Conservation (phyloP, 2,113 vertebrate genomes). For the Nyctibius bracteatus region DNA sequence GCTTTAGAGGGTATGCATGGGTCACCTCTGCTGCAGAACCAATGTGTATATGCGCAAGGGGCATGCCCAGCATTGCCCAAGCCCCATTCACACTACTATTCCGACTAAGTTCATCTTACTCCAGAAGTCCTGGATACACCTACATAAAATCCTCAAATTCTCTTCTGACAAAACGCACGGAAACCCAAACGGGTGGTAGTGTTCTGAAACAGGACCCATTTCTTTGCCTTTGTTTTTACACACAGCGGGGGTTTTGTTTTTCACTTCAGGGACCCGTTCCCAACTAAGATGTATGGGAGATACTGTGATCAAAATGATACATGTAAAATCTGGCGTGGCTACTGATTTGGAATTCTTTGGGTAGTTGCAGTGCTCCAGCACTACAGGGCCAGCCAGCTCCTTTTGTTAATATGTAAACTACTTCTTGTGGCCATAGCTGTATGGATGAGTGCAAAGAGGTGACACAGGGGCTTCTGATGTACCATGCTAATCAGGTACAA, state of each 20-base stretch:
- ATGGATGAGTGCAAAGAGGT: not conserved
- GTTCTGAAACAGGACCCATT: not conserved
- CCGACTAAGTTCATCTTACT: not conserved
- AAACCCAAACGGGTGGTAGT: not conserved
- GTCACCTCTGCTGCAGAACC: not conserved
- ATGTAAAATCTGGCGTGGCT: not conserved
- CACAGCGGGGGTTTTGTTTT: not conserved
- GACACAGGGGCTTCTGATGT: not conserved
- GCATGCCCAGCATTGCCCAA: not conserved
- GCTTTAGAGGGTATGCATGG: not conserved
- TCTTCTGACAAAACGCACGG: not conserved
- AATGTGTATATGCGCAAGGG: not conserved
- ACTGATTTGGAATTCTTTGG: not conserved
- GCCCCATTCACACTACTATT: not conserved
- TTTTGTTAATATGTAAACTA: not conserved
- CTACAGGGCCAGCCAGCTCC: not conserved
- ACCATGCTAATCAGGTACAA: not conserved
- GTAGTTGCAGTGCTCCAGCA: not conserved
- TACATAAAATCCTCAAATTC: not conserved
- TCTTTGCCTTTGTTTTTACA: not conserved
- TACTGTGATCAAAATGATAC: not conserved
- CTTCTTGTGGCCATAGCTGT: not conserved
- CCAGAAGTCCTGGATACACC: not conserved
- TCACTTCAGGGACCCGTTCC: not conserved
- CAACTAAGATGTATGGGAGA: not conserved